These are phyloP conservation scores for Lepilemur septentrionalis DNA, from an alignment of 2,797 vertebrate species.

Conservation along the genomic window DNA sequence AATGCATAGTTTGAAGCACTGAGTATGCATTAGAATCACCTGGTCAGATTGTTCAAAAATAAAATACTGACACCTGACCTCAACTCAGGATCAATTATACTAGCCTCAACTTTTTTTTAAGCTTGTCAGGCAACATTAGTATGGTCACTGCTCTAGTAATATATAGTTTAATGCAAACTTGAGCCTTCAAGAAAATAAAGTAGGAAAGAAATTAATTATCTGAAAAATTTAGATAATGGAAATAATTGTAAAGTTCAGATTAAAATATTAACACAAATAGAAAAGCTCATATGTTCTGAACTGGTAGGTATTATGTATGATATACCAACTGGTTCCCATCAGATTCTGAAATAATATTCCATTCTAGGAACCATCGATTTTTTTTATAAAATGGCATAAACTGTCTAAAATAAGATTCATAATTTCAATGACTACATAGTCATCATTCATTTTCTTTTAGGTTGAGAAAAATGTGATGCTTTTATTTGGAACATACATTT, in stretches of 20 bases:
- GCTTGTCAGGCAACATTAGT: neutral
- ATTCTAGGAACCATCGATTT: neutral
- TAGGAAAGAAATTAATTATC: neutral
- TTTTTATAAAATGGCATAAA: neutral
- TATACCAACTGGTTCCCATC: neutral
- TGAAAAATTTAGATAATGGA: neutral
- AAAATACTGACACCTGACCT: neutral
- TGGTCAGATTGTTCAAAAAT: neutral
- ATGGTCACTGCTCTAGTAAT: neutral
- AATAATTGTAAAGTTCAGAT: neutral
- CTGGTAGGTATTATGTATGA: neutral
- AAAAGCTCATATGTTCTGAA: neutral
- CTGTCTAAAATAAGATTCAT: neutral
- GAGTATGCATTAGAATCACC: neutral
- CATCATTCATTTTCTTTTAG: neutral
- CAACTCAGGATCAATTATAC: neutral
- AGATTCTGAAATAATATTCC: constrained; percentile 24
- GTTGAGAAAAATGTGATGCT: neutral
- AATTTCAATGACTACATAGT: neutral
- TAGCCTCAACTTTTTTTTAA: neutral
- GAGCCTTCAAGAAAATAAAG: neutral
- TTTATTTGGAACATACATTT: neutral
- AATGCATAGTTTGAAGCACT: neutral
- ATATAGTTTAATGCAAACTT: neutral
- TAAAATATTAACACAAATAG: neutral